Evolutionary conservation across 2,113 vertebrate genomes (phyloP), one percentile per base, ranked within the genome.

Genomic region (Amphiprion ocellaris): DNA sequence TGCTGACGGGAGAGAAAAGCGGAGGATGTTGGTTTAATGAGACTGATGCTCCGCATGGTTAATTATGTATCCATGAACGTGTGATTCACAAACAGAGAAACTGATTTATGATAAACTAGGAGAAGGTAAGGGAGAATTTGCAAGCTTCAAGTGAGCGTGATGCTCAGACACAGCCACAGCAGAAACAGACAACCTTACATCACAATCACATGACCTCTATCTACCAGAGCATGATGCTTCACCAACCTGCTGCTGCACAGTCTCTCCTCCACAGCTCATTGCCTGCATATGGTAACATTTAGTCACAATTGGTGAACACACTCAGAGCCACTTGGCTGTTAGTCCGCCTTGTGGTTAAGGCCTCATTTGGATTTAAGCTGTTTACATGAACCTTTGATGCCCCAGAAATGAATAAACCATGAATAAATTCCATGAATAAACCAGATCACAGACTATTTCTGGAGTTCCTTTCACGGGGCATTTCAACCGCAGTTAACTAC

Each of bases 381-480:
- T 81, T 77, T 49, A 69, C 54, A 69, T 30, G 6, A 79, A 75
- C n/a, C 49, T 64, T 30, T 26, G 23, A 49, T 59, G 6, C 53
- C 3, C 61, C 16, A 26, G 5, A 4, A 62, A 77, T 79, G 56
- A 86, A 67, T 79, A 82, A 86, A 63, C 50, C 69, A 73, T 75
- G 49, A 83, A 69, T 46, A 59, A 24, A 61, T 47, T 8, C 24
- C 56, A 84, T 56, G 30, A 86, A 84, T 79, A 73, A 89, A 70
- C 46, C 33, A 67, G 62, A 69, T 62, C n/a, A n/a, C 24, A 41
- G 39, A 53, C 49, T 39, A 12, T 56, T 77, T 61, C 26, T 54
- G 28, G 56, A 52, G 23, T 37, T 77, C 14, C 5, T 37, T 60
- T 69, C 19, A 10, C 21, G 50, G 23, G 39, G 19, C 0, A 0